Evolutionary conservation across 2,888 invertebrate genomes (phyloP), one percentile per base, ranked within the genome.

Genomic region (Ariolimax columbianus): DNA sequence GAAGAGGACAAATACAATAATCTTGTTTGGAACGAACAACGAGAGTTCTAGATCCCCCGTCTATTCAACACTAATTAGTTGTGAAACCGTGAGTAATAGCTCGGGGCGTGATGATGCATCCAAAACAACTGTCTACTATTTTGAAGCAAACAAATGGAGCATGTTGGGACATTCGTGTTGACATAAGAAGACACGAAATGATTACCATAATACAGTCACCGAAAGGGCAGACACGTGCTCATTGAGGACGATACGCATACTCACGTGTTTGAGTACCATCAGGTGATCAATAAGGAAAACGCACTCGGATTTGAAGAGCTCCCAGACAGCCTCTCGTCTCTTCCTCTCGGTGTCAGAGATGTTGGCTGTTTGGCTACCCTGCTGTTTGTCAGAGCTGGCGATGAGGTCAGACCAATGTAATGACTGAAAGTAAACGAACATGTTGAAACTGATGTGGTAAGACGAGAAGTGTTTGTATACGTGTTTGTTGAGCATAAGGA

Each of bases 271-370:
- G 55, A 96, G 94, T 36, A 95, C 96, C 95, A 96, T 95, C 51
- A 96, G 94, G 91, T 96, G 96, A 87, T 95, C 95, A 84, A 95
- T 95, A 47, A 96, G 95, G 91, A 96, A 96, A 87, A 95, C 95
- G 89, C 95, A 95, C 92, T 96, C 96, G 87, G 95, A 95, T 91
- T 95, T 95, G 92, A 96, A 96, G 17, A 96, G 93, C 91, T 96
- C 96, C 96, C 96, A 96, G 30, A 96, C 94, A 14, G 95, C 95
- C 90, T 96, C 95, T 72, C 95, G 91, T 88, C 94, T 92, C 91
- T 93, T 95, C 87, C 91, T 91, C 88, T 93, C 94, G 36, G 88
- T 90, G 59, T 93, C 93, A 38, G 92, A 89, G 75, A 93, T 88
- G 38, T 36, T 68, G 78, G 83, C 86, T 33, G 90, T 86, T 33